Conservation (phyloP, 2,797 vertebrate genomes). For the Chaunax sp. region DNA sequence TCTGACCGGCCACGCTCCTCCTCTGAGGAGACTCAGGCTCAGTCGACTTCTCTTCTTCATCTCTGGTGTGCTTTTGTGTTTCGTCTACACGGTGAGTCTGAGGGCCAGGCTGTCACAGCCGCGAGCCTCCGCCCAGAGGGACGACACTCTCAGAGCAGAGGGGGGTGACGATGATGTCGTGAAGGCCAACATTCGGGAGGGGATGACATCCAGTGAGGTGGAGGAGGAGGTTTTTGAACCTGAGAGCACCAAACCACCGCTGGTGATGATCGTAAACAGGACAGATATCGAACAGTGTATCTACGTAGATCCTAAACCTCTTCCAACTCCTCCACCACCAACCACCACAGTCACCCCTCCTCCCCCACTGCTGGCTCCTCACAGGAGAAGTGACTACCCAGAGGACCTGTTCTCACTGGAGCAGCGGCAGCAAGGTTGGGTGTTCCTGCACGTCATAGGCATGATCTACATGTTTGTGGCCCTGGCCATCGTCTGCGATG, state of each 20-base stretch:
- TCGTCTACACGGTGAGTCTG: slow-evolving; percentile 82
- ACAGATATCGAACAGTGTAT: slow-evolving; percentile 85
- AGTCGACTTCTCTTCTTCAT: slow-evolving; percentile 84
- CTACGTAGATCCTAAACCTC: slow-evolving; percentile 82
- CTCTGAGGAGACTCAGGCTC: slow-evolving; percentile 78
- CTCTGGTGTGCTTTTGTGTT: slow-evolving; percentile 80
- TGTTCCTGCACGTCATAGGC: slow-evolving; percentile 87
- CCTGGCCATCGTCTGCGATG: slow-evolving; percentile 93
- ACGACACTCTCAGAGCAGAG: slow-evolving; percentile 13
- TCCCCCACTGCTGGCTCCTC: slow-evolving; percentile 39
- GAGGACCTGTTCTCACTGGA: slow-evolving; percentile 89
- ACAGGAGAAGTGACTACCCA: slow-evolving; percentile 87
- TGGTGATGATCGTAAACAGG: slow-evolving; percentile 72
- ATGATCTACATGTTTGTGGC: slow-evolving; percentile 94
- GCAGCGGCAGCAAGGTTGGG: slow-evolving; percentile 89
- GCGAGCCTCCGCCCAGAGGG: slow-evolving; percentile 30
- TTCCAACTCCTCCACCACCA: slow-evolving; percentile 19
- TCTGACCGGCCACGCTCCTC: slow-evolving; percentile 76
- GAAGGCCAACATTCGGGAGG: slow-evolving; percentile 60
- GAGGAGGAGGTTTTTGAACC: slow-evolving; percentile 1
- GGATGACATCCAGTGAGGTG: slow-evolving; percentile 69
- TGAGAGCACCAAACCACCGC: slow-evolving; percentile 39
- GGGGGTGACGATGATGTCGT: slow-evolving; percentile 18
- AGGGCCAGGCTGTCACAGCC: slow-evolving; percentile 65
- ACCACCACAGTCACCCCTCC: slow-evolving; percentile 23